Percentiles rank a stretch among this genome's conserved stretches.
Conservation (phyloP, 2,888 invertebrate species). For the Drosophila macrospina region DNA sequence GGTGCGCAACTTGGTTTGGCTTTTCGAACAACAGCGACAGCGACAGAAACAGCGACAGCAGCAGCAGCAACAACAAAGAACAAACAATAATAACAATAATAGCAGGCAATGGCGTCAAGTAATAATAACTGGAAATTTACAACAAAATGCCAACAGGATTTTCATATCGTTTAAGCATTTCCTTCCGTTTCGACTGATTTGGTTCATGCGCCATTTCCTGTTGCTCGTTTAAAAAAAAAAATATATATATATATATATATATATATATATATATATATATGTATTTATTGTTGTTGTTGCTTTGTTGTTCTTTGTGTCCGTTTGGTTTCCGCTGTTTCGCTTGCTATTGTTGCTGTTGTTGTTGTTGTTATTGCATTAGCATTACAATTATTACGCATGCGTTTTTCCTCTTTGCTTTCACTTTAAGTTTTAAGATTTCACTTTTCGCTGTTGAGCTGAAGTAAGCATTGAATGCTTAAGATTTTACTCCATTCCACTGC, state of each 20-base stretch:
- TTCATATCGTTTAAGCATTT: constrained; percentile 71
- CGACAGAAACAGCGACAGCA: neutral
- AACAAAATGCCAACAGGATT: constrained; percentile 52
- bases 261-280: too few species aligned
- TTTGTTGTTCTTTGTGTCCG: constrained; percentile 3
- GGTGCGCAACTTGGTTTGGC: neutral
- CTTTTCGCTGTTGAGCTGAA: neutral
- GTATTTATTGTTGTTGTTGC: neutral
- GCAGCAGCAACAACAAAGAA: neutral
- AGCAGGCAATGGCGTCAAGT: constrained; percentile 23
- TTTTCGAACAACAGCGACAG: neutral
- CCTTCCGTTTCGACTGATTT: constrained; percentile 70
- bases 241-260: too few species aligned
- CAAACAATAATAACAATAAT: neutral
- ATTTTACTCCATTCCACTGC: neutral
- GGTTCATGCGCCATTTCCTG: constrained; percentile 63
- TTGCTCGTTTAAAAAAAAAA: constrained; percentile 42
- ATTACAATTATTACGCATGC: constrained; percentile 24
- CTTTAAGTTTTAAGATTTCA: too few species aligned
- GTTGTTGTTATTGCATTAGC: constrained; percentile 23
- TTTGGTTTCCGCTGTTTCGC: neutral
- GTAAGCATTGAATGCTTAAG: constrained; percentile 3
- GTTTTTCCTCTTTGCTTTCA: neutral
- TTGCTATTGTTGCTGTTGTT: constrained; percentile 2
- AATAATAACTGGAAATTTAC: constrained; percentile 50